Evolutionary conservation across 2,888 invertebrate species (phyloP).

Genomic region (Heliconius charithonia): DNA sequence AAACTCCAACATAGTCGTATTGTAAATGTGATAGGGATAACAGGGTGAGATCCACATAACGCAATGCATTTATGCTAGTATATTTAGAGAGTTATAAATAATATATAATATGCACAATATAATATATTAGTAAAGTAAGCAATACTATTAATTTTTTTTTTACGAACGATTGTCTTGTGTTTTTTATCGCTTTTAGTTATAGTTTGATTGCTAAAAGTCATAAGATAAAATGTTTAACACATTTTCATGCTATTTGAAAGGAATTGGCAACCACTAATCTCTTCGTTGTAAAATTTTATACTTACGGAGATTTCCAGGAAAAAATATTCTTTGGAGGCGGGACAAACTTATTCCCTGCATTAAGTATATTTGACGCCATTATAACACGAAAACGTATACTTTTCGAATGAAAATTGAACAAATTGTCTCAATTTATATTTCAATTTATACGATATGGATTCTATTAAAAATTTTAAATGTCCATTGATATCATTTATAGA

Average conservation of each 20-base stretch:
- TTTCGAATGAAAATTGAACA: background rate
- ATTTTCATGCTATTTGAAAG: background rate
- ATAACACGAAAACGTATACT: background rate
- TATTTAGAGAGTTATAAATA: too few relatives aligned
- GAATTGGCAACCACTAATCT: background rate
- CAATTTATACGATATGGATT: conserved; percentile 11
- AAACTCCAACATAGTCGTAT: background rate
- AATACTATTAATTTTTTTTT: too few relatives aligned
- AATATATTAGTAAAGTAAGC: too few relatives aligned
- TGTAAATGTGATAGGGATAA: too few relatives aligned
- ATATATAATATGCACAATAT: too few relatives aligned
- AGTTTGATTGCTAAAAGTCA: background rate
- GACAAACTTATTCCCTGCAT: conserved; percentile 23
- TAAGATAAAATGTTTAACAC: background rate
- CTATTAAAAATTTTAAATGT: conserved; percentile 4
- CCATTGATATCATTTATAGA: background rate
- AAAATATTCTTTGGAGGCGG: conserved; percentile 17
- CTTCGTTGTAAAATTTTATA: background rate
- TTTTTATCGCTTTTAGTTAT: background rate
- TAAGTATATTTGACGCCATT: conserved; percentile 41
- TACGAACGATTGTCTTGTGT: background rate
- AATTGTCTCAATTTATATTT: conserved; percentile 2
- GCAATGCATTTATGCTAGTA: too few relatives aligned
- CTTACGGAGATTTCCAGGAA: conserved; percentile 42
- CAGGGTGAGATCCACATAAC: too few relatives aligned